phyloP scores from a whole-genome alignment of 64 coral and sea anemone genomes.

The Stichodactyla mertensii region DNA sequence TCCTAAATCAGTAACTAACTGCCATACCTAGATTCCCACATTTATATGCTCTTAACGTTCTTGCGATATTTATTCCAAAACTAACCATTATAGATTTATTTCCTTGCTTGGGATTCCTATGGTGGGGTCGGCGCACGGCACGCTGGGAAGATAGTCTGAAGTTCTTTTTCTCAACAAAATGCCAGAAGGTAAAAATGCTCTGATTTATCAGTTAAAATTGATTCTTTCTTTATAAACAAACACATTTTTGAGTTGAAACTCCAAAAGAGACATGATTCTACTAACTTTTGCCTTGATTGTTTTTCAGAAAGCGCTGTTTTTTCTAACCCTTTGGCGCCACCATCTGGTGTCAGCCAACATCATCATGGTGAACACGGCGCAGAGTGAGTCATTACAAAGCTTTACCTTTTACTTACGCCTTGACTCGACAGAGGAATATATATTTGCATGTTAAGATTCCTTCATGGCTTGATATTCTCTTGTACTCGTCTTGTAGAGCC shows the following conservation, averaged over 20 bases:
- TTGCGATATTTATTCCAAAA: too few species aligned
- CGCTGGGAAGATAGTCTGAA: not conserved
- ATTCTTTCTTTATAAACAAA: not conserved
- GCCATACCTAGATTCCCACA: too few species aligned
- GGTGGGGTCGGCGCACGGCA: not conserved
- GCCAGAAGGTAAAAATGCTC: conserved; percentile 44
- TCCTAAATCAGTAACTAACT: too few species aligned
- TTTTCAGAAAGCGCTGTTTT: conserved; percentile 60
- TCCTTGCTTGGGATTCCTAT: not conserved
- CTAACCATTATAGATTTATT: too few species aligned
- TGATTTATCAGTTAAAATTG: not conserved
- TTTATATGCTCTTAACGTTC: too few species aligned
- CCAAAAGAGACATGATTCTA: not conserved
- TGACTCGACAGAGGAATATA: not conserved
- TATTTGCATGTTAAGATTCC: not conserved
- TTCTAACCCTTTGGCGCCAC: conserved; percentile 87
- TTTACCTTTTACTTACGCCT: not conserved
- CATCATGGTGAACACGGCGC: conserved; percentile 14
- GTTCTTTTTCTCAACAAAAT: conserved; percentile 24
- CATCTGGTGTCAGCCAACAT: conserved; percentile 44
- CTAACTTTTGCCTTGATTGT: not conserved
- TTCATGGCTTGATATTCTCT: not conserved
- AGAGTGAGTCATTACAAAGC: not conserved
- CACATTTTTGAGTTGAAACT: not conserved
- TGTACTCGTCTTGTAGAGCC: conserved; percentile 17